phyloP scores from a whole-genome alignment of 2,888 invertebrate genomes.

The Cantharis rustica region DNA sequence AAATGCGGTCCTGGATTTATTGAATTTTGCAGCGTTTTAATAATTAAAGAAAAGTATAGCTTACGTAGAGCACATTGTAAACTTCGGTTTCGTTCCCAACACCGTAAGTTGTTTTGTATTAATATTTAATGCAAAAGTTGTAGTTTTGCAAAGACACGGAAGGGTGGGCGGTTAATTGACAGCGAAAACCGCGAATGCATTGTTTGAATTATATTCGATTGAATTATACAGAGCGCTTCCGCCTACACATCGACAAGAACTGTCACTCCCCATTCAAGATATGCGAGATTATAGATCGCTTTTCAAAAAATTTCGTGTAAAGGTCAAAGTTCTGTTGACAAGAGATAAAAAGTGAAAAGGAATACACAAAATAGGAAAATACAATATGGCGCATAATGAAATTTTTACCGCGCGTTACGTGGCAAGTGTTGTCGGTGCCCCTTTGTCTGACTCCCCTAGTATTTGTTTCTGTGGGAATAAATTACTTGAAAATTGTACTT shows the following conservation, averaged over 20 bases:
- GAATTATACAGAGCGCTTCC: neutral
- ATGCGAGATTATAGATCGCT: neutral
- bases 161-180: neutral
- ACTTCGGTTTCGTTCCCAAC: neutral
- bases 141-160: neutral
- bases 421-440: neutral
- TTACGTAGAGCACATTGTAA: neutral
- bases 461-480: neutral
- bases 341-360: neutral
- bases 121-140: neutral
- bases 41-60: neutral
- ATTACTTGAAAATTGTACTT: neutral
- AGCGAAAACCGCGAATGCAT: neutral
- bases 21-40: too few species aligned
- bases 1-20: neutral
- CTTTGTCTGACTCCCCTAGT: neutral
- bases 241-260: neutral
- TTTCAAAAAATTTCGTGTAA: neutral
- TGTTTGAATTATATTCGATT: neutral
- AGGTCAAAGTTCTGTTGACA: neutral
- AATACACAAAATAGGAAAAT: neutral
- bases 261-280: neutral
- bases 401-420: neutral
- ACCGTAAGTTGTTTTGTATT: neutral
- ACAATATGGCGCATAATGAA: neutral